These are phyloP conservation scores for Apomyelois bistriatella DNA, from an alignment of 2,888 invertebrate genomes.

Conservation along the genomic window DNA sequence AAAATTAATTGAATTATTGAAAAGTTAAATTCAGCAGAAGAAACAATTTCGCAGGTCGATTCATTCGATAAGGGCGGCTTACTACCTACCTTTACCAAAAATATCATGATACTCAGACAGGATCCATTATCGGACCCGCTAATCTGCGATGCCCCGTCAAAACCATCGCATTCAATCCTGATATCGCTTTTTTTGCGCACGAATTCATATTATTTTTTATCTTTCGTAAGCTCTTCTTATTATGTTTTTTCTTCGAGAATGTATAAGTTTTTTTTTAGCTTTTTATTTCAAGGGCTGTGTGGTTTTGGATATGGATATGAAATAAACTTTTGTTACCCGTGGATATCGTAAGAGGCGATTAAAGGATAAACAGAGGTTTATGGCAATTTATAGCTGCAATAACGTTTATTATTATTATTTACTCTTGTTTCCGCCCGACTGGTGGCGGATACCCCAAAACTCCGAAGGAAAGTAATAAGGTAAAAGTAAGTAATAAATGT, in stretches of 20 bases:
- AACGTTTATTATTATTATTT: no score
- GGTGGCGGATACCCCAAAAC: no score
- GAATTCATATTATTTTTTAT: conserved; percentile 7
- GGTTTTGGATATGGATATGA: no score
- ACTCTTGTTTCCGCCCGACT: no score
- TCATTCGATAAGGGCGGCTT: background rate
- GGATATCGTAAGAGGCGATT: no score
- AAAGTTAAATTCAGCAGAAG: background rate
- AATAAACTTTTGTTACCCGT: no score
- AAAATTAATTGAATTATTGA: no score
- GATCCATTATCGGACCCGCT: conserved; percentile 22
- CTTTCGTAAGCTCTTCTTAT: conserved; percentile 6
- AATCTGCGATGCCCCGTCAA: conserved; percentile 20
- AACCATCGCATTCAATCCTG: conserved; percentile 11
- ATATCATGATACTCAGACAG: conserved; percentile 20
- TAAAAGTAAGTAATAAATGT: no score
- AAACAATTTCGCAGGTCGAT: conserved; percentile 9
- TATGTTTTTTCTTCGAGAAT: background rate
- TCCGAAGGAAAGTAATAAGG: no score
- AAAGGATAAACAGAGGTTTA: no score
- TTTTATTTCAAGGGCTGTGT: background rate
- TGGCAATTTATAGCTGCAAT: no score
- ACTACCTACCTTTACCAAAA: background rate
- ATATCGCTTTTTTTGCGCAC: conserved; percentile 13
- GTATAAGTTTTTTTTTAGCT: no score